Evolutionary conservation across 2,797 vertebrate genomes (phyloP), one percentile per base, ranked within the genome.

Genomic region (Heteromormyrus szaboi): DNA sequence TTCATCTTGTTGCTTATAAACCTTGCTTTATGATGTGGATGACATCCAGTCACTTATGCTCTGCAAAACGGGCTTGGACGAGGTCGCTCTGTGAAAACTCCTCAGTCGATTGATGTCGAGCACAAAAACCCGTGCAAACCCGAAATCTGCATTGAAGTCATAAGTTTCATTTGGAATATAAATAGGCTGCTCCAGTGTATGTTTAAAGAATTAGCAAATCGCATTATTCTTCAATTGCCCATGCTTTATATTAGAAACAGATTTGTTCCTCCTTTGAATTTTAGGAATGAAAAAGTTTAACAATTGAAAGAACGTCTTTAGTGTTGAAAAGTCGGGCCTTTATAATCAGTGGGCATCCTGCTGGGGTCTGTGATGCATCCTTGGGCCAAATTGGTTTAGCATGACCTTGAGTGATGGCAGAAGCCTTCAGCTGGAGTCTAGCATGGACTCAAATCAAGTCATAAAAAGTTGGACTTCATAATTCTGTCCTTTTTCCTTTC

Each of bases 1-100:
- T 68, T 86, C 85, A 81, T 56, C 81, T 37, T 29, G 22, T n/a
- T 86, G 79, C 54, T 68, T 81, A 85, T 84, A 62, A 50, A 51
- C n/a, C 6, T 41, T 14, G 46, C 19, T 79, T 86, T 56, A 83
- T 41, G 51, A 50, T 50, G 54, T 59, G 85, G 85, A 81, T 51
- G 3, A 4, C 22, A 25, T 81, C 85, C 85, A 89, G 68, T 86
- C 85, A 56, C 65, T 29, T 19, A 37, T 44, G 50, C 54, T 81
- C 81, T 65, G 56, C 41, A 41, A 41, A 48, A n/a, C 6, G 19
- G 9, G 19, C 51, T 84, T 48, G 8, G 41, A 84, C 14, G 1
- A 7, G 33, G 29, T n/a, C 7, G 33, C 17, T 50, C 41, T 17
- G 37, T 25, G n/a, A 65, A 68, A 88, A 25, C 29, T 53, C 22